Conservation (phyloP, 2,113 vertebrate genomes). For the Cheirogaleus medius region DNA sequence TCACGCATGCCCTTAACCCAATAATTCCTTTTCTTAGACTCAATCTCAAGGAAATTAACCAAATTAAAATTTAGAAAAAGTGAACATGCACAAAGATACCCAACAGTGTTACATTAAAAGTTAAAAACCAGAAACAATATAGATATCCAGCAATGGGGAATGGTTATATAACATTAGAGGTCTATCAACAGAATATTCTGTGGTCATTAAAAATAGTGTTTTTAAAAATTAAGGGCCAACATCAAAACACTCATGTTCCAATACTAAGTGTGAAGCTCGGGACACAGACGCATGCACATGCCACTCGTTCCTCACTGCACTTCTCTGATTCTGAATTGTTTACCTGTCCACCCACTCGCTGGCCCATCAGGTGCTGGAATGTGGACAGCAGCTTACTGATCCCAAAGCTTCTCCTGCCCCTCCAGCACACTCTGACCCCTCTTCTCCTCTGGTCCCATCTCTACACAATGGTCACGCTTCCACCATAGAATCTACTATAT, state of each 20-base stretch:
- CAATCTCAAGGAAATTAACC: neutral
- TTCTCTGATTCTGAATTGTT: neutral
- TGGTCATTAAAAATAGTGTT: neutral
- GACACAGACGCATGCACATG: fast-evolving
- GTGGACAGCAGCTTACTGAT: neutral
- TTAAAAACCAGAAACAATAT: neutral
- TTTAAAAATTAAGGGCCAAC: neutral
- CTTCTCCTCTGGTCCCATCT: neutral
- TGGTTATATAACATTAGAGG: neutral
- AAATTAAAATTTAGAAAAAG: neutral
- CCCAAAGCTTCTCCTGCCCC: neutral
- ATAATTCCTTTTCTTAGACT: neutral
- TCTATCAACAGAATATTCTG: neutral
- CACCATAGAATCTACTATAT: neutral
- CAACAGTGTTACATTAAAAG: neutral
- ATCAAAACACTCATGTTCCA: neutral
- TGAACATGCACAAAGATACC: neutral
- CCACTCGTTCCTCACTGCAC: neutral
- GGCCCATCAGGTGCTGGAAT: fast-evolving
- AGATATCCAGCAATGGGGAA: neutral
- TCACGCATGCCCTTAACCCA: neutral
- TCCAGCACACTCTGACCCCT: neutral
- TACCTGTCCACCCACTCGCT: neutral
- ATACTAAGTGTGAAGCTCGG: neutral
- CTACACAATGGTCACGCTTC: neutral